Evolutionary conservation across 1,140 invertebrate species (phyloP).

Genomic region (Macrocentrus cingulum): DNA sequence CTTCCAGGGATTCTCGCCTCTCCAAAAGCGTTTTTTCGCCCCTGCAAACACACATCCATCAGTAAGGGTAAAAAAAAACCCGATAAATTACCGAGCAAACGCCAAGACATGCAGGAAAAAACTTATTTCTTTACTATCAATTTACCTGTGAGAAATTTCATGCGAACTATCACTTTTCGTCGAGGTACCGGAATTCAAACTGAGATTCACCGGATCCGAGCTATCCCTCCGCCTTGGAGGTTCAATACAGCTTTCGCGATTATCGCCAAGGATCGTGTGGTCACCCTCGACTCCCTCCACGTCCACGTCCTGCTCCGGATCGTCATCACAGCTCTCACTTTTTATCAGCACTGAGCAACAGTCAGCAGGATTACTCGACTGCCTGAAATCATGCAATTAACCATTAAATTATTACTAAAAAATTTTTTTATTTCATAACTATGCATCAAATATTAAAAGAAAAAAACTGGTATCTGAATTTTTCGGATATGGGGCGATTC

Average conservation of each 20-base stretch:
- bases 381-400: conserved; percentile 35
- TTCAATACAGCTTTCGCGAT: conserved; percentile 52
- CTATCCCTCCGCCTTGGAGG: conserved; percentile 56
- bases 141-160: conserved; percentile 48
- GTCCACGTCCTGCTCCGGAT: conserved; percentile 58
- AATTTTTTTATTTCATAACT: no score
- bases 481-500: no score
- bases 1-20: conserved; percentile 56
- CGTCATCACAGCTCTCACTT: conserved; percentile 61
- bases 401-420: no score
- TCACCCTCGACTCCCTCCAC: conserved; percentile 60
- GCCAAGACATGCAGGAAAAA: no score
- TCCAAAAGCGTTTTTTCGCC: conserved; percentile 48
- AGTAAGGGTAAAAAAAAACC: no score
- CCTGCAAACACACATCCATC: conserved; percentile 21
- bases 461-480: no score
- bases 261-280: conserved; percentile 53
- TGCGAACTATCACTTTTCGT: conserved; percentile 53
- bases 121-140: conserved; percentile 18
- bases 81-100: no score
- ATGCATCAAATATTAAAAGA: no score
- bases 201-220: conserved; percentile 77
- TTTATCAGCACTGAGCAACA: conserved; percentile 57
- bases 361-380: conserved; percentile 56
- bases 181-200: conserved; percentile 57